These are phyloP conservation scores for Odontocerum albicorne DNA, from an alignment of 2,888 invertebrate genomes.

Conservation along the genomic window DNA sequence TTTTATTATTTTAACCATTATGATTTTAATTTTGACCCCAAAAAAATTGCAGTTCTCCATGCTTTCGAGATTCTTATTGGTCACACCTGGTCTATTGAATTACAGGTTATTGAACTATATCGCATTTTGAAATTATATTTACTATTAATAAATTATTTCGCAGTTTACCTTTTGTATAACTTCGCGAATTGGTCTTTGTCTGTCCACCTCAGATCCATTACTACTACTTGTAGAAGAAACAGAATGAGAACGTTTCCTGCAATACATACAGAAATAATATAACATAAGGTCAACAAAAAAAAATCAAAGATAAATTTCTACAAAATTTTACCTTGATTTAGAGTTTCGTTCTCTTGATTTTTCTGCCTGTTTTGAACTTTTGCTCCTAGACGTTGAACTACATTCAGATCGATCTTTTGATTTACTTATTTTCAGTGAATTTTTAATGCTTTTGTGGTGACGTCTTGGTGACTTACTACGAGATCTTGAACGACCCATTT, in stretches of 20 bases:
- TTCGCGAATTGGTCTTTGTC: conserved; percentile 89
- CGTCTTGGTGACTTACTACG: conserved; percentile 80
- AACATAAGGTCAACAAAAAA: conserved; percentile 15
- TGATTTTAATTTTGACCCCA: no score
- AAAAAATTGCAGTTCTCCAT: no score
- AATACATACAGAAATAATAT: conserved; percentile 14
- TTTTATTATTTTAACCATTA: no score
- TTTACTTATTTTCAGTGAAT: conserved; percentile 82
- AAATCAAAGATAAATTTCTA: conserved; percentile 10
- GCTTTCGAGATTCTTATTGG: no score
- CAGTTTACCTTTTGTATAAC: conserved; percentile 86
- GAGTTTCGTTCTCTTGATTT: conserved; percentile 73
- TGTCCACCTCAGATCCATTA: conserved; percentile 81
- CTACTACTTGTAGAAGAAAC: conserved; percentile 72
- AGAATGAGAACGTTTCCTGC: conserved; percentile 76
- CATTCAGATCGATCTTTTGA: conserved; percentile 67
- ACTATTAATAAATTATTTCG: no score
- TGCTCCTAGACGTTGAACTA: conserved; percentile 58
- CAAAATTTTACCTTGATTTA: conserved; percentile 64
- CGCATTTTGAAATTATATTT: no score
- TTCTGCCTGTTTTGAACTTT: conserved; percentile 69
- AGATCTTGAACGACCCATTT: conserved; percentile 79
- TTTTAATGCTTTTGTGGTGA: conserved; percentile 80
- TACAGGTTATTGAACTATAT: no score
- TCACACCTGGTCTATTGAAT: no score